phyloP scores from a whole-genome alignment of 2,888 invertebrate genomes.

The Caradrina clavipalpis region DNA sequence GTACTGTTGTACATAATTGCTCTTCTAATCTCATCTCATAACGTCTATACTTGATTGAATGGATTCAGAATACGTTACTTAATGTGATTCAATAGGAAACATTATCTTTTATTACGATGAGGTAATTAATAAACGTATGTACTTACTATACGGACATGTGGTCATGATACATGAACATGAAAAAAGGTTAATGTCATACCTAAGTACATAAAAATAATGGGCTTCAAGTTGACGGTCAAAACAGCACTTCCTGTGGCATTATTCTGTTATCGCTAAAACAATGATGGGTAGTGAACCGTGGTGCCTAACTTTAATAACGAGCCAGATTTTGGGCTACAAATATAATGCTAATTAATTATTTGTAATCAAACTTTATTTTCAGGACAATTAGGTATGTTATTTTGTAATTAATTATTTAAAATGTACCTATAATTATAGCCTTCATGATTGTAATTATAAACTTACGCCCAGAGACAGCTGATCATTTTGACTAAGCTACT shows the following conservation, averaged over 20 bases:
- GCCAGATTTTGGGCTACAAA: slow-evolving; percentile 25
- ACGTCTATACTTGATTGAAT: slow-evolving; percentile 18
- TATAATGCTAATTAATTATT: not conserved
- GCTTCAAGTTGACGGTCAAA: slow-evolving; percentile 59
- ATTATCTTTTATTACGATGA: slow-evolving; percentile 21
- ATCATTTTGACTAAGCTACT: not conserved
- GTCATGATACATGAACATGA: slow-evolving; percentile 42
- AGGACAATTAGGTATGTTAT: not conserved
- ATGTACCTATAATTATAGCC: too few species aligned
- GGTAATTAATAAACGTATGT: slow-evolving; percentile 14
- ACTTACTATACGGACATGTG: not conserved
- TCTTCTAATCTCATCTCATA: not conserved
- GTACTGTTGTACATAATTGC: slow-evolving; percentile 18
- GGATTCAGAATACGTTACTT: slow-evolving; percentile 23
- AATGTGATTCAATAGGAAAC: slow-evolving; percentile 26
- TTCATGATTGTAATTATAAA: not conserved
- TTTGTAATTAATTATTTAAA: not conserved
- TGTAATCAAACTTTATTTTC: not conserved
- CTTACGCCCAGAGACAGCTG: not conserved
- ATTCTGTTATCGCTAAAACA: slow-evolving; percentile 53
- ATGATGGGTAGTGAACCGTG: slow-evolving; percentile 39
- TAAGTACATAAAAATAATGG: slow-evolving; percentile 45
- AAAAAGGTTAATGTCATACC: slow-evolving; percentile 59
- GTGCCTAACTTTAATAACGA: slow-evolving; percentile 26
- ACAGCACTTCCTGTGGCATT: slow-evolving; percentile 55